A percentile compares a stretch with the other conserved stretches of the same genome.
phyloP scores from a whole-genome alignment of 2,797 vertebrate genomes.

The Arvicola amphibius region DNA sequence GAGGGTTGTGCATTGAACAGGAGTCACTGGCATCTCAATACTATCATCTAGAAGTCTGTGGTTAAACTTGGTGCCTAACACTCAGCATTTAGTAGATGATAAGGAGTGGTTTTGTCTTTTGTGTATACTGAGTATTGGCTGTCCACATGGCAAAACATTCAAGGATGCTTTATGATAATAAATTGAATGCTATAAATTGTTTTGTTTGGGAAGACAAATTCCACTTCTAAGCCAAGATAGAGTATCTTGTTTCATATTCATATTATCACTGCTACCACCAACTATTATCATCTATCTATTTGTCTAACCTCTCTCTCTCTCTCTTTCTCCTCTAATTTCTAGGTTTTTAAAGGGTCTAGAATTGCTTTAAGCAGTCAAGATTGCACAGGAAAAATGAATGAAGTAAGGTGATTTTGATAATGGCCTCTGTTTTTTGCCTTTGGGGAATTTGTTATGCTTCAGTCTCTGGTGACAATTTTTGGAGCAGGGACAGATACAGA shows the following conservation, averaged over 20 bases:
- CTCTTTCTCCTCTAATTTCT: background rate
- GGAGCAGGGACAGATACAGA: background rate
- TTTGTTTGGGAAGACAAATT: background rate
- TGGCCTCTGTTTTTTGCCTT: background rate
- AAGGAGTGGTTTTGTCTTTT: background rate
- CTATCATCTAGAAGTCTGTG: background rate
- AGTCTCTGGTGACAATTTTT: background rate
- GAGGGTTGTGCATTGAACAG: background rate
- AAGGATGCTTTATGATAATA: background rate
- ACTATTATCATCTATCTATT: too few relatives aligned
- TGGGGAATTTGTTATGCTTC: background rate
- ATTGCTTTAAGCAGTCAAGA: background rate
- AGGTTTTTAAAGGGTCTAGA: background rate
- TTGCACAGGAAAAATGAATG: background rate
- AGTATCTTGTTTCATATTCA: background rate
- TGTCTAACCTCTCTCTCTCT: background rate
- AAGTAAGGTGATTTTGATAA: background rate
- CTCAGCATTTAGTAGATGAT: background rate
- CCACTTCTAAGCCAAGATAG: background rate
- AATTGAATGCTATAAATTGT: background rate
- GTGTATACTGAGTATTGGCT: background rate
- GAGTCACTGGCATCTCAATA: background rate
- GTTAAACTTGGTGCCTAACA: background rate
- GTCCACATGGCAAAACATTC: background rate
- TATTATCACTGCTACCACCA: background rate